These are phyloP conservation scores for Idaea aversata DNA, from an alignment of 2,888 invertebrate genomes.

Conservation along the genomic window DNA sequence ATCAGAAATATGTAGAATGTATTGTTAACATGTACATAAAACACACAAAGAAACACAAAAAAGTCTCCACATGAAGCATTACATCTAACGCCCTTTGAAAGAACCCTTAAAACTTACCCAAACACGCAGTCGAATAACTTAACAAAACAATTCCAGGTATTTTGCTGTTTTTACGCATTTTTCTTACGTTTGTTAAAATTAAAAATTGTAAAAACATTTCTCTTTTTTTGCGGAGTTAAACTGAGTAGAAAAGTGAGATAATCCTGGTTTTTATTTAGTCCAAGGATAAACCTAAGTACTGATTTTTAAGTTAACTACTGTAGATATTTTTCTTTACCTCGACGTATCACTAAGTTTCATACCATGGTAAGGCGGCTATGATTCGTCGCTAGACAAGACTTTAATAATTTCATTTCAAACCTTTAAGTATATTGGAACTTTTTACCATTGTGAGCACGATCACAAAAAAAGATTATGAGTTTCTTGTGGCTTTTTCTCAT, in stretches of 20 bases:
- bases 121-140: not conserved
- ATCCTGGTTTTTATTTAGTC: not conserved
- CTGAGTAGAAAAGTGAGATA: not conserved
- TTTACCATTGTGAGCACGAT: too few relatives aligned
- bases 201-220: not conserved
- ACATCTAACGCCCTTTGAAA: not conserved
- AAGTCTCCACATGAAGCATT: not conserved
- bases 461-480: too few relatives aligned
- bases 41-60: not conserved
- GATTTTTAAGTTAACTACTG: not conserved
- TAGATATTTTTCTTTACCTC: too few relatives aligned
- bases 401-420: too few relatives aligned
- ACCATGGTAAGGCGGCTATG: too few relatives aligned
- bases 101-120: not conserved
- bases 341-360: too few relatives aligned
- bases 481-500: too few relatives aligned
- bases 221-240: not conserved
- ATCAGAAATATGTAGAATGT: too few relatives aligned
- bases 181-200: not conserved
- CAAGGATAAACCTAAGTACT: not conserved
- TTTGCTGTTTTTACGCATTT: not conserved
- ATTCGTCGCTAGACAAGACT: too few relatives aligned
- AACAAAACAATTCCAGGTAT: constrained; percentile 2
- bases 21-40: not conserved
- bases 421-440: too few relatives aligned